Evolutionary conservation across 30 jellyfish, hydroid and myxozoan genomes (phyloP).

Genomic region (Turritopsis dohrnii): DNA sequence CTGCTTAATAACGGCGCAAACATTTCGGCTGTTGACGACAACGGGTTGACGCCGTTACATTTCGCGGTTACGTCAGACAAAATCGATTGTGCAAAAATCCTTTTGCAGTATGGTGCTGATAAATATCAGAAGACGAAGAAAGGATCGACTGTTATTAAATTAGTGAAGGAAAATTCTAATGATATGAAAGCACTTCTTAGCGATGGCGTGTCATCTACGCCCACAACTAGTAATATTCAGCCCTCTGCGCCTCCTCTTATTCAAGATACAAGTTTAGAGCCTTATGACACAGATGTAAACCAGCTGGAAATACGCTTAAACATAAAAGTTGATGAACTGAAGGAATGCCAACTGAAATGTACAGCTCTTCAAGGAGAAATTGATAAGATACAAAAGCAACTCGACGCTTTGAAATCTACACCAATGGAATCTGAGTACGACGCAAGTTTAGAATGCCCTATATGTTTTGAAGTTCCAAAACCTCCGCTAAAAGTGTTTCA

Average conservation of each 20-base stretch:
- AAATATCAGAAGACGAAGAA: not conserved
- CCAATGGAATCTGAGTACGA: not conserved
- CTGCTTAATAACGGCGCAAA: constrained; percentile 11
- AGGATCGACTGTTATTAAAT: not conserved
- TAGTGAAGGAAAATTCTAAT: not conserved
- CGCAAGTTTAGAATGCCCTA: constrained; percentile 12
- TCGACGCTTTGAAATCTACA: not conserved
- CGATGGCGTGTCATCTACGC: not conserved
- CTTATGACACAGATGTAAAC: not conserved
- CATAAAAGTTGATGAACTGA: constrained; percentile 10
- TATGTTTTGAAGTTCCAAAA: constrained; percentile 10
- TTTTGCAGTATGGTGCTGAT: constrained; percentile 10
- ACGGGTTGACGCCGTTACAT: constrained; percentile 24
- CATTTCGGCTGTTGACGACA: constrained; percentile 2
- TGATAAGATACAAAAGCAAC: not conserved
- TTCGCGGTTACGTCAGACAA: not conserved
- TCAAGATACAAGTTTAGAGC: not conserved
- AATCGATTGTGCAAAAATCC: not conserved
- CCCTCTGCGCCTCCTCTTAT: constrained; percentile 6
- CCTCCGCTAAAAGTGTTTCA: constrained; percentile 22
- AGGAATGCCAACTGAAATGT: not conserved
- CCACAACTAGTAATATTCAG: not conserved
- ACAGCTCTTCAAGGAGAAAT: not conserved
- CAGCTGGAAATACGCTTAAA: not conserved
- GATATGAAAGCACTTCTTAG: constrained; percentile 5